phyloP scores from a whole-genome alignment of 2,888 invertebrate genomes.

The Cataglyphis cursor region DNA sequence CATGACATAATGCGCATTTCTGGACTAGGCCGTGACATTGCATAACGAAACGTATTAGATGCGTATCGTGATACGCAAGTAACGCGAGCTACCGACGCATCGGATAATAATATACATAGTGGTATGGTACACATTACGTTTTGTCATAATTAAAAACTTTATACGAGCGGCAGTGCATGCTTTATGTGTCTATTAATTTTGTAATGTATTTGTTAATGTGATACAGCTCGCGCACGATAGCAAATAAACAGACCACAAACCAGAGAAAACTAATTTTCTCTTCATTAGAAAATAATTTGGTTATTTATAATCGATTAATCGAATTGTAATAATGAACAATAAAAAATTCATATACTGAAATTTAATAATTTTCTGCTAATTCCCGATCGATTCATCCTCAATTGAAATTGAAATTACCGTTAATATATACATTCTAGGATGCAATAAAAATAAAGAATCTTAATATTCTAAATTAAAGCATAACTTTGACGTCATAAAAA shows the following conservation, averaged over 20 bases:
- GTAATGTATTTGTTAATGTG: neutral
- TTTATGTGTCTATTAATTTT: slow-evolving; percentile 37
- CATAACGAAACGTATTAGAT: slow-evolving; percentile 44
- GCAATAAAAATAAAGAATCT: neutral
- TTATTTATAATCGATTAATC: neutral
- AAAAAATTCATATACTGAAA: neutral
- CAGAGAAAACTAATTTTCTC: slow-evolving; percentile 19
- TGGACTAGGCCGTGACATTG: slow-evolving; percentile 51
- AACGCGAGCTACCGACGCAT: slow-evolving; percentile 15
- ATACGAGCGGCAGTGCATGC: slow-evolving; percentile 3
- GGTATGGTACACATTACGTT: slow-evolving; percentile 13
- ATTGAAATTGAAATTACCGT: neutral
- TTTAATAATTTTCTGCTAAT: neutral
- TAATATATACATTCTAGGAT: neutral
- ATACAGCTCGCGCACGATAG: neutral
- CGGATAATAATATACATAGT: slow-evolving; percentile 13
- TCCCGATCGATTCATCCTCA: neutral
- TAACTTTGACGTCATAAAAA: neutral
- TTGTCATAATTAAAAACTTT: slow-evolving; percentile 32
- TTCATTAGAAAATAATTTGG: neutral
- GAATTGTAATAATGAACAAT: neutral
- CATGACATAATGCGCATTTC: slow-evolving; percentile 48
- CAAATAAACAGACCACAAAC: neutral
- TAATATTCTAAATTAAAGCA: neutral
- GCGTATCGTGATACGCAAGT: slow-evolving; percentile 28